These are phyloP conservation scores for Pyrochroa serraticornis DNA, from an alignment of 2,888 invertebrate species.

Conservation along the genomic window DNA sequence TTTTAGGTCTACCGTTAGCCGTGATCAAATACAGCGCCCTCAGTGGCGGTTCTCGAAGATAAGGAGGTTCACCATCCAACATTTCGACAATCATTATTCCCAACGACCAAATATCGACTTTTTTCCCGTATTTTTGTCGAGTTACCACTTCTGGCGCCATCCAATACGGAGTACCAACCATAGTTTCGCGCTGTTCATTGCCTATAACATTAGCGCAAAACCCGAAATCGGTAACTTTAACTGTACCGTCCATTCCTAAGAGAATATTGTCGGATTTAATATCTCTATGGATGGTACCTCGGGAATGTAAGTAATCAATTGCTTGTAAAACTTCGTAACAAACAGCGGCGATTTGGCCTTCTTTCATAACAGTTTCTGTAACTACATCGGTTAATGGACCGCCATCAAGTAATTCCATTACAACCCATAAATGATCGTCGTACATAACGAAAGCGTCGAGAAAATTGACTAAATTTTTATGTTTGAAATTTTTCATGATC, in stretches of 20 bases:
- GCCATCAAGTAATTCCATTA: conserved; percentile 94
- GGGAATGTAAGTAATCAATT: conserved; percentile 85
- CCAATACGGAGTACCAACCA: conserved; percentile 99
- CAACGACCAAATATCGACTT: conserved; percentile 88
- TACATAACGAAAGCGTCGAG: conserved; percentile 87
- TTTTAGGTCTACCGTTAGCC: conserved; percentile 90
- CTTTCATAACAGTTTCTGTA: conserved; percentile 96
- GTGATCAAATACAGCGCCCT: conserved; percentile 94
- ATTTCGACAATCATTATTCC: conserved; percentile 99
- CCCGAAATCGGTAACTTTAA: conserved; percentile 95
- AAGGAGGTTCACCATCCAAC: conserved; percentile 97
- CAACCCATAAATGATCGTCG: conserved; percentile 92
- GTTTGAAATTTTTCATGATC: conserved; percentile 88
- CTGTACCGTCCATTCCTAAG: conserved; percentile 89
- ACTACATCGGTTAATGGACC: conserved; percentile 97
- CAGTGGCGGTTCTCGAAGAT: conserved; percentile 91
- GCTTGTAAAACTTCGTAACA: conserved; percentile 89
- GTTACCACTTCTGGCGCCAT: conserved; percentile 97
- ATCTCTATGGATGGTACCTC: conserved; percentile 92
- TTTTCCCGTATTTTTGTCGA: conserved; percentile 89
- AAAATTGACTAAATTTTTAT: conserved; percentile 95
- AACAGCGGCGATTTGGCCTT: conserved; percentile 95
- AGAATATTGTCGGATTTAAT: conserved; percentile 98
- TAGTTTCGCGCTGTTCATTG: conserved; percentile 93
- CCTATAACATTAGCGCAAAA: conserved; percentile 97